Base-by-base conservation (phyloP, 1,140 invertebrate genomes). In the Eufriesea mexicana region DNA sequence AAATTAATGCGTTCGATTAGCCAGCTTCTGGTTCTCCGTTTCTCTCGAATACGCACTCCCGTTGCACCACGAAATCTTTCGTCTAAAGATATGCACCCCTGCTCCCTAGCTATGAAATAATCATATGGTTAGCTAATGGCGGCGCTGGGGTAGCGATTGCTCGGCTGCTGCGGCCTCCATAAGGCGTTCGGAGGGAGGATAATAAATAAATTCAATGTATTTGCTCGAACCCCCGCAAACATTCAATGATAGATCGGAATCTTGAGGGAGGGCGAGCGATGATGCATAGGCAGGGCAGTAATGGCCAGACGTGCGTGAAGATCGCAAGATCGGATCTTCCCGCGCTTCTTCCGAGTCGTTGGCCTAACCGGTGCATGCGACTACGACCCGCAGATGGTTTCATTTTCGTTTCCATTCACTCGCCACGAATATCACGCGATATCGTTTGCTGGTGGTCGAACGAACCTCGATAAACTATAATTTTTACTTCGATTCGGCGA, bases 41-140 rank as follows among this genome's bases (percentile, higher is more conserved):
- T 59, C 45, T 20, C 73, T 45, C 78, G 70, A 77, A 68, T 59
- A 76, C 42, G 75, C 76, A 25, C 78, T 49, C 71, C 54, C 35
- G 25, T 25, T 84, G 83, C 86, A 88, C n/a, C 81, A 51, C 66
- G 74, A 81, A 86, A 86, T 86, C 75, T 82, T 45, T 45, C 67
- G 82, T 86, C 89, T 90, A 93, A 92, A 93, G 92, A 93, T 93
- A 93, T 93, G 91, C 92, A 93, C 93, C 93, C 93, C 87, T 88
- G 86, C 70, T 73, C 85, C 89, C 89, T 92, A 74, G 85, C 93
- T 93, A 93, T 94, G 92, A 94, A 93, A 94, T 94, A 94, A 94
- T 93, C 94, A 94, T 94, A 94, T 94, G 93, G 92, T 94, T 94
- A 94, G 92, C 92, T 94, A 94, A 94, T 94, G 92, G 92, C 85